Evolutionary conservation across 2,113 vertebrate genomes (phyloP).

Genomic region (Rhadina sibilatrix): DNA sequence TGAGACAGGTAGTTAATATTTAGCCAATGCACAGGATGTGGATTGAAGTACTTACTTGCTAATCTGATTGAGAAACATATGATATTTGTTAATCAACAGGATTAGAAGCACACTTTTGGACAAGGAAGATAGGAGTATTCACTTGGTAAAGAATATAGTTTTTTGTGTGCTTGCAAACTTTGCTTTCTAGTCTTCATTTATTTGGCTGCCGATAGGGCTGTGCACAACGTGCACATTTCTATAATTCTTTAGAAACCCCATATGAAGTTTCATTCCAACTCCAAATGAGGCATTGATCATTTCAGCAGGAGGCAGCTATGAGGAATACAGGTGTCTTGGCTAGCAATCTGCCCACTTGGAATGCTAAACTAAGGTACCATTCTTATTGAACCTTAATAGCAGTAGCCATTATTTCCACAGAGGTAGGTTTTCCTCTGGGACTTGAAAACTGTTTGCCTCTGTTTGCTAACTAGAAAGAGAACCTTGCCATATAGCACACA

Average conservation of each 20-base stretch:
- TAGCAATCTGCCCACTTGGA: not conserved
- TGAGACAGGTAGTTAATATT: not conserved
- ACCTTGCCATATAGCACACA: not conserved
- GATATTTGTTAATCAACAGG: not conserved
- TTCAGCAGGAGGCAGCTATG: not conserved
- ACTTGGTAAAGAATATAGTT: not conserved
- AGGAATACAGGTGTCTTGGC: not conserved
- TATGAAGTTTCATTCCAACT: not conserved
- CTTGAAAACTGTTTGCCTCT: not conserved
- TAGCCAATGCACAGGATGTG: not conserved
- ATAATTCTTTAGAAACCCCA: not conserved
- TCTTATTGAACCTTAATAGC: not conserved
- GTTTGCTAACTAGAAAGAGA: not conserved
- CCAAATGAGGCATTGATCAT: not conserved
- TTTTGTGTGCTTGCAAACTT: not conserved
- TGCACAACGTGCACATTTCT: not conserved
- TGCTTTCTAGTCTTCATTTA: not conserved
- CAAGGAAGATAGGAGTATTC: not conserved
- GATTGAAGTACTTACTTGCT: not conserved
- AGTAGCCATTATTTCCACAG: not conserved
- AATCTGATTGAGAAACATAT: not conserved
- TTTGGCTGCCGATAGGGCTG: not conserved
- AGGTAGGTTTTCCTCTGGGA: not conserved
- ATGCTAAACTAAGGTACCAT: not conserved
- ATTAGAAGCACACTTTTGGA: not conserved